A percentile compares a stretch with the other conserved stretches of the same genome.
Evolutionary conservation across 2,888 invertebrate genomes (phyloP).

Genomic region (Aspidiotus rigidus): DNA sequence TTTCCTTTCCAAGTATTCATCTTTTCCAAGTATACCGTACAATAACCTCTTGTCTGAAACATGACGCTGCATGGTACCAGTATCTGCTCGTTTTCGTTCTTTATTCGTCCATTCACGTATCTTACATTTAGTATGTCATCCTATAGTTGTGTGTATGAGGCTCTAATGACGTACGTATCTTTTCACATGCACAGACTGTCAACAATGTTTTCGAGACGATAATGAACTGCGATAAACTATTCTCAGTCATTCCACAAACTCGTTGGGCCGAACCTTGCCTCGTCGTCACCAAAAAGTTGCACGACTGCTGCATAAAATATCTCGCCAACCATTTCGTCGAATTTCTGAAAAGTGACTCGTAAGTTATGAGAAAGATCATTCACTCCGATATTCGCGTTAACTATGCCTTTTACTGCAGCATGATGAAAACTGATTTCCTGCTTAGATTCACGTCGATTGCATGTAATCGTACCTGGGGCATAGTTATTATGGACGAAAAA

Average conservation of each 20-base stretch:
- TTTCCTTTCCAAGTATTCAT: too few species aligned
- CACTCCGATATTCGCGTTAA: not conserved
- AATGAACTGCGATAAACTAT: constrained; percentile 71
- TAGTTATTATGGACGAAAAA: constrained; percentile 67
- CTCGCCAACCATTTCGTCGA: constrained; percentile 66
- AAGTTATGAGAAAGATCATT: constrained; percentile 33
- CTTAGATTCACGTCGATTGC: constrained; percentile 16
- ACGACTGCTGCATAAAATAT: constrained; percentile 71
- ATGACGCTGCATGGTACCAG: not conserved
- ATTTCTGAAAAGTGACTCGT: constrained; percentile 57
- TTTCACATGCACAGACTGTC: constrained; percentile 48
- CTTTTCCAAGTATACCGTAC: too few species aligned
- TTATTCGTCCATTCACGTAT: not conserved
- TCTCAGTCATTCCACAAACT: constrained; percentile 64
- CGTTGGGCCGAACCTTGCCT: constrained; percentile 77
- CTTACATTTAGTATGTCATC: not conserved
- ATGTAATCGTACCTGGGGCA: constrained; percentile 48
- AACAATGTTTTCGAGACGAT: constrained; percentile 76
- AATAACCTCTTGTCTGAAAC: too few species aligned
- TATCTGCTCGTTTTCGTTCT: not conserved
- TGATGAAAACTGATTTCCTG: not conserved
- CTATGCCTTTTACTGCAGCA: not conserved
- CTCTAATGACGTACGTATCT: constrained; percentile 30
- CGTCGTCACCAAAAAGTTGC: constrained; percentile 64
- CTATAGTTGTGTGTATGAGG: not conserved